Conservation (phyloP, 2,888 invertebrate species). For the Adela reaumurella region DNA sequence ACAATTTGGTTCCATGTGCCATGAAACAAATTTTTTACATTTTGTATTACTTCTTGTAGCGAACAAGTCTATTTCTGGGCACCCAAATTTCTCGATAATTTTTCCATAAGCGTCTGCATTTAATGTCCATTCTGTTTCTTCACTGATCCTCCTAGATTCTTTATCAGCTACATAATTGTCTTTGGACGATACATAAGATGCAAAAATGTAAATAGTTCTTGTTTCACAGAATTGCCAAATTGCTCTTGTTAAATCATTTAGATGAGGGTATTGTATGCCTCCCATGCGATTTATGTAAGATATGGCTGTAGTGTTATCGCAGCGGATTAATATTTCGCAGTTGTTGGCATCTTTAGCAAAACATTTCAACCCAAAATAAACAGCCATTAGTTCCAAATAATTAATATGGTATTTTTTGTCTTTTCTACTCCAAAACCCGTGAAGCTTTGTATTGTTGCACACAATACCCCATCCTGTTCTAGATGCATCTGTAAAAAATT, state of each 20-base stretch:
- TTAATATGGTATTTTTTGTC: conserved; percentile 2
- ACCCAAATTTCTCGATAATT: conserved; percentile 8
- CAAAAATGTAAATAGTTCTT: conserved; percentile 10
- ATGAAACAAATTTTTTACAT: conserved; percentile 7
- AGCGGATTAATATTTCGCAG: conserved; percentile 1
- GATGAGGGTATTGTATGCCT: conserved; percentile 3
- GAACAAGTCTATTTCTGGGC: conserved; percentile 14
- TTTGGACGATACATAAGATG: conserved; percentile 11
- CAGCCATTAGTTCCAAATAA: conserved; percentile 2
- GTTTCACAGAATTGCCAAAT: conserved; percentile 13
- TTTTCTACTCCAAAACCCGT: conserved; percentile 2
- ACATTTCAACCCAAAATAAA: conserved; percentile 2
- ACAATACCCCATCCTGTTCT: background rate
- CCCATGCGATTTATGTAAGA: background rate
- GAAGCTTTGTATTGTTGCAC: background rate
- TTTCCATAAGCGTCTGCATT: conserved; percentile 3
- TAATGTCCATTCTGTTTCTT: conserved; percentile 10
- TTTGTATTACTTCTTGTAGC: conserved; percentile 13
- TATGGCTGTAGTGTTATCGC: conserved; percentile 4
- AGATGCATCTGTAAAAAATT: conserved; percentile 4
- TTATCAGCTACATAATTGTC: conserved; percentile 13
- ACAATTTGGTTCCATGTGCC: background rate
- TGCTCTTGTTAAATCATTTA: background rate
- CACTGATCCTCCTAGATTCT: conserved; percentile 9
- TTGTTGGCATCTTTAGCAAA: conserved; percentile 1